Evolutionary conservation across 2,113 vertebrate genomes (phyloP), one percentile per base, ranked within the genome.

Genomic region (Psettodes erumei): DNA sequence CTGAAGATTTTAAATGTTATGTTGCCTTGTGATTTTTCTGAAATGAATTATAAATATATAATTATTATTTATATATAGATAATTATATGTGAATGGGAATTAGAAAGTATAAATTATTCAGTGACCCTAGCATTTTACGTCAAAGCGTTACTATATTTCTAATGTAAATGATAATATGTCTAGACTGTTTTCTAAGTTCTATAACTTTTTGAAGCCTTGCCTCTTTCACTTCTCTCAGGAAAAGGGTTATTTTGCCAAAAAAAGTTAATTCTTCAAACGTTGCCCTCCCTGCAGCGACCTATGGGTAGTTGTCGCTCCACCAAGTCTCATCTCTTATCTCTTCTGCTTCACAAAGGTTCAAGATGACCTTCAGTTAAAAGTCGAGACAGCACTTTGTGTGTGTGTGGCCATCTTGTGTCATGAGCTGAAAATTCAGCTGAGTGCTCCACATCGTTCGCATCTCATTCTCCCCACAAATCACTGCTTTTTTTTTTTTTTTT

Each of bases 341-440:
- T 48, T 40, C 54, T 40, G 45, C 45, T 68, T 79, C 51, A 40
- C 48, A 61, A 50, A 74, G 68, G 68, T 25, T 65, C n/a, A 65
- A 60, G 37, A 62, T 69, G 86, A 86, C 86, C 82, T 79, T 83
- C 73, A 40, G 27, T 43, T 76, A 40, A 5, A n/a, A 56, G 81
- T 42, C 28, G 3, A 63, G 53, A 43, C 78, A 48, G 79, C 71
- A 65, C 55, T 60, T 64, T 61, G 38, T 54, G 43, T 25, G 51
- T 54, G 45, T 55, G 35, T 21, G 2, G 0, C 19, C 47, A 1
- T 79, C 65, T 79, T 47, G 27, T 69, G 40, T 51, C 75, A 51
- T 4, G 27, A 73, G 78, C 47, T 55, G 42, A 76, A 74, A 73
- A 62, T 63, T 66, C 38, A 50, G 59, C 40, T 43, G 10, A 67